Evolutionary conservation across 2,888 invertebrate genomes (phyloP).

Genomic region (Ophraella communa): DNA sequence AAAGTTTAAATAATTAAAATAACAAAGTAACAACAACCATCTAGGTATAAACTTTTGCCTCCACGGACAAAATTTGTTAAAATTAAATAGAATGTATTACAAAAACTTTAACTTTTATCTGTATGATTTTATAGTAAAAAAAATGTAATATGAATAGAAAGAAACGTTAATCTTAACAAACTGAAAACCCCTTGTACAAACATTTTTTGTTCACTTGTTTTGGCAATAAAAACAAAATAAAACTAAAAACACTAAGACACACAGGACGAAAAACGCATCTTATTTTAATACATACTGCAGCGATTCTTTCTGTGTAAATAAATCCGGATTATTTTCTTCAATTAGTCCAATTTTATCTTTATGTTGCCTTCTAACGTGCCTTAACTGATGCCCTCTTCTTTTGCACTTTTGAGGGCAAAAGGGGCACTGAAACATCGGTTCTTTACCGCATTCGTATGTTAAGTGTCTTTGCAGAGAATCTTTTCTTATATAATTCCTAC

Average conservation of each 20-base stretch:
- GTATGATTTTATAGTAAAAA: too few relatives aligned
- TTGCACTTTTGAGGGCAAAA: constrained; percentile 73
- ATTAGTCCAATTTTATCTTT: constrained; percentile 62
- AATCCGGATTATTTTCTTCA: constrained; percentile 60
- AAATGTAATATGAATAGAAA: too few relatives aligned
- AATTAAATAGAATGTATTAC: too few relatives aligned
- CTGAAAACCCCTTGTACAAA: not conserved
- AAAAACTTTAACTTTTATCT: too few relatives aligned
- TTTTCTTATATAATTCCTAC: constrained; percentile 79
- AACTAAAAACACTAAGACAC: not conserved
- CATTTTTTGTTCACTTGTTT: too few relatives aligned
- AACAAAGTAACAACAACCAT: too few relatives aligned
- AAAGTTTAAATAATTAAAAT: too few relatives aligned
- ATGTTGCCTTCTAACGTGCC: constrained; percentile 64
- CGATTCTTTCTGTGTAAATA: constrained; percentile 36
- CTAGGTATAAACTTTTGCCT: too few relatives aligned
- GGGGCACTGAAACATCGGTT: constrained; percentile 73
- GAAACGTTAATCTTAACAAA: not conserved
- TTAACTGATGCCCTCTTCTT: constrained; percentile 68
- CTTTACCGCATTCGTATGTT: constrained; percentile 78
- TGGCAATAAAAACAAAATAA: not conserved
- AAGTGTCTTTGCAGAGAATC: constrained; percentile 80
- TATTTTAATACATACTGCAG: constrained; percentile 5
- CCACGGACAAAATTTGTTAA: too few relatives aligned
- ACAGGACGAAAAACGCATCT: not conserved